phyloP scores from a whole-genome alignment of 53 echinoderm and acorn worm species.

The Echinarachnius parma region DNA sequence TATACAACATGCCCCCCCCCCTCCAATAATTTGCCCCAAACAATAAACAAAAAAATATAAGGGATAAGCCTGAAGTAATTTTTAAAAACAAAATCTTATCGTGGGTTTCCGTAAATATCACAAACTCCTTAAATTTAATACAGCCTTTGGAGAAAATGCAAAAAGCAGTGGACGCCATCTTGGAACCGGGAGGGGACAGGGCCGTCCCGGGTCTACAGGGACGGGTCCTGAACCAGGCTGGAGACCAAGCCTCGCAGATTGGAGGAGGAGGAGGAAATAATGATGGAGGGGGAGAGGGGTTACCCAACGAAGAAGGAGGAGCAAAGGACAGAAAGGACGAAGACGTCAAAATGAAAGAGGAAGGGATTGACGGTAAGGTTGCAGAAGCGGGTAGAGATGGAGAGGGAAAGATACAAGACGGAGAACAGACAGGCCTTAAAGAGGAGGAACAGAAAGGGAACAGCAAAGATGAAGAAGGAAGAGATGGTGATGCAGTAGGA shows the following conservation, averaged over 20 bases:
- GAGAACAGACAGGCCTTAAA: background rate
- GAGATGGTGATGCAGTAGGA: too few relatives aligned
- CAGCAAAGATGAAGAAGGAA: background rate
- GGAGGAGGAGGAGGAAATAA: conserved; percentile 6
- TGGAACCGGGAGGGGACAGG: conserved; percentile 8
- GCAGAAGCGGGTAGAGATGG: background rate
- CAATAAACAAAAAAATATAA: background rate
- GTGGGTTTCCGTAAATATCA: background rate
- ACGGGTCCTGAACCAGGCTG: conserved; percentile 32
- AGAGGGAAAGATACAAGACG: background rate
- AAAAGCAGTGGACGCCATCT: conserved; percentile 12
- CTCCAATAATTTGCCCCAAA: too few relatives aligned
- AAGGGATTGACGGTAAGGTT: background rate
- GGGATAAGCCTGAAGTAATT: background rate
- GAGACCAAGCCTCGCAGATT: background rate
- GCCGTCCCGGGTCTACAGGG: conserved; percentile 1
- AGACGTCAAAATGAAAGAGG: background rate
- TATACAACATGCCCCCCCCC: too few relatives aligned
- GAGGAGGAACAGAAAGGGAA: background rate
- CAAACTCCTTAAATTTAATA: background rate
- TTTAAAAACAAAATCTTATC: background rate
- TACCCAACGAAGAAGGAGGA: too few relatives aligned
- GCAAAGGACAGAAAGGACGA: background rate
- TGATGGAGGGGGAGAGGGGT: background rate
- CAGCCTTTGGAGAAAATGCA: conserved; percentile 25